Evolutionary conservation across 2,888 invertebrate species (phyloP).

Genomic region (Cantharis rufa): DNA sequence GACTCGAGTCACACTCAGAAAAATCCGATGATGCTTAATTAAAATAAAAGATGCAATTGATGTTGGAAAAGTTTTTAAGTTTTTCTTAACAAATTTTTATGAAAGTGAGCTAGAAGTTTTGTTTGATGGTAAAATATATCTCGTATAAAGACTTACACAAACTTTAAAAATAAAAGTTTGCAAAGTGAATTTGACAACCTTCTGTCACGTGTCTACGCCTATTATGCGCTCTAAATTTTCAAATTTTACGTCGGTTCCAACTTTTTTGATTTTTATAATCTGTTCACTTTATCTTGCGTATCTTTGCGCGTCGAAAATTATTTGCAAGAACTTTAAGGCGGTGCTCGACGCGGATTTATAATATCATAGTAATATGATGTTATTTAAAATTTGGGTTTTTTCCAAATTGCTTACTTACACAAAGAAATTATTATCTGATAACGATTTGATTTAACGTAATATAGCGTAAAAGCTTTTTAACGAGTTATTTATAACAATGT

Average conservation of each 20-base stretch:
- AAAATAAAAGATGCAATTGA: conserved; percentile 12
- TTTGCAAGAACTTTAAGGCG: neutral
- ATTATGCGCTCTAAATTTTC: conserved; percentile 12
- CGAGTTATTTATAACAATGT: conserved; percentile 24
- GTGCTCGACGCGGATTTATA: neutral
- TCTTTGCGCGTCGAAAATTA: conserved; percentile 13
- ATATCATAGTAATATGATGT: neutral
- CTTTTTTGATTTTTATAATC: conserved; percentile 6
- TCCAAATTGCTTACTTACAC: neutral
- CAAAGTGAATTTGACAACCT: conserved; percentile 24
- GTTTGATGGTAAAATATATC: conserved; percentile 17
- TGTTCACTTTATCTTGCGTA: neutral
- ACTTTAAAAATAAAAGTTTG: conserved; percentile 21
- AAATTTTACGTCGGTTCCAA: conserved; percentile 13
- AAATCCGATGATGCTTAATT: conserved; percentile 19
- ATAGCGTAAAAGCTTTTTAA: conserved; percentile 18
- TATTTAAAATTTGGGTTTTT: neutral
- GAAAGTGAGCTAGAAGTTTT: conserved; percentile 5
- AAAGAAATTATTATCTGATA: neutral
- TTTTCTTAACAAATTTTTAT: conserved; percentile 10
- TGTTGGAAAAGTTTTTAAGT: conserved; percentile 4
- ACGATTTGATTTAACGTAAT: neutral
- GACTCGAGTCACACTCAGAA: conserved; percentile 5
- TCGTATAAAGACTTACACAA: conserved; percentile 14
- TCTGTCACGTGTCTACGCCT: conserved; percentile 20